These are phyloP conservation scores for Drosophila tsacasi DNA, from an alignment of 1,140 invertebrate genomes.

Conservation along the genomic window DNA sequence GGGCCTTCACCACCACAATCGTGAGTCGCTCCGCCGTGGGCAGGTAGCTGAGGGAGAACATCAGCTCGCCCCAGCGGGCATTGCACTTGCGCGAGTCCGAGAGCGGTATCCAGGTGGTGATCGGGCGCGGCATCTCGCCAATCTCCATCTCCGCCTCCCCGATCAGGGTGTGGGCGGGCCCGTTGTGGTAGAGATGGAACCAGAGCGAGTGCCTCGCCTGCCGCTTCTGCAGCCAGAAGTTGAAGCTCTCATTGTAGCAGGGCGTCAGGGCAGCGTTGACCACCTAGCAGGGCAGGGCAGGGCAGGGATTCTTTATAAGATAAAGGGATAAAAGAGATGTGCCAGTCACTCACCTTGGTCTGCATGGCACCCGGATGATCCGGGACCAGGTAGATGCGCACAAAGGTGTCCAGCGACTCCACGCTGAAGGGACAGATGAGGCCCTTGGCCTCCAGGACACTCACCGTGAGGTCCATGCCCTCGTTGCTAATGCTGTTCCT, in stretches of 20 bases:
- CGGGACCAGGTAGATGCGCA: slow-evolving; percentile 91
- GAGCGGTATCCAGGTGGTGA: slow-evolving; percentile 87
- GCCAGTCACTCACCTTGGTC: slow-evolving; percentile 87
- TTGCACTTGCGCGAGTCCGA: slow-evolving; percentile 86
- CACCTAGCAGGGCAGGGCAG: too few relatives aligned
- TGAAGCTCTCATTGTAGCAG: slow-evolving; percentile 90
- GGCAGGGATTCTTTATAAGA: background rate
- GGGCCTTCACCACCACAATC: slow-evolving; percentile 92
- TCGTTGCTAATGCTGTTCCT: slow-evolving; percentile 86
- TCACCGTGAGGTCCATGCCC: slow-evolving; percentile 90
- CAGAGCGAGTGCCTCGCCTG: slow-evolving; percentile 80
- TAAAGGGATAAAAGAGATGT: accelerated
- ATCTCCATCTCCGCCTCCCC: slow-evolving; percentile 86
- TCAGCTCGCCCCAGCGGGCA: slow-evolving; percentile 90
- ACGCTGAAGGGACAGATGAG: slow-evolving; percentile 88
- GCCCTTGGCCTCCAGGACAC: slow-evolving; percentile 91
- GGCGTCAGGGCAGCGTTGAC: slow-evolving; percentile 87
- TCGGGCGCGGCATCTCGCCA: slow-evolving; percentile 85
- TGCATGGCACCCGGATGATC: slow-evolving; percentile 90
- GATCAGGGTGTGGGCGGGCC: slow-evolving; percentile 79
- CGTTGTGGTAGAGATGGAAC: slow-evolving; percentile 85
- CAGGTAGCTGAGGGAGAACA: slow-evolving; percentile 93
- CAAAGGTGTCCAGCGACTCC: slow-evolving; percentile 90
- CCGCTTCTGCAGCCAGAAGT: slow-evolving; percentile 88
- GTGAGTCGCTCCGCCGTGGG: slow-evolving; percentile 92